Conservation (phyloP, 1,140 invertebrate genomes). For the Augochlora pura region DNA sequence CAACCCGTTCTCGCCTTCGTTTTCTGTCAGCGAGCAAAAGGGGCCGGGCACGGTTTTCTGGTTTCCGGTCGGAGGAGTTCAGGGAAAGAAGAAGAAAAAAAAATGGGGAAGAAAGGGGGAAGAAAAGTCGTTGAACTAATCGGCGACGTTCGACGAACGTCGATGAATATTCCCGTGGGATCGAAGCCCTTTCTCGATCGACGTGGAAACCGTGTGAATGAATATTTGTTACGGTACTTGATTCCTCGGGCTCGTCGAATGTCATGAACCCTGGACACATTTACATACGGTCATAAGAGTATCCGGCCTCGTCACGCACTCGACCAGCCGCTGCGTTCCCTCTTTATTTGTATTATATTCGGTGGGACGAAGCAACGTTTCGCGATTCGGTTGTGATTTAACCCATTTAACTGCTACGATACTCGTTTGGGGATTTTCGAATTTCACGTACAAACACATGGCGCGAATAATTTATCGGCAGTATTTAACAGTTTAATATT, state of each 20-base stretch:
- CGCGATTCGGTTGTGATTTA: background rate
- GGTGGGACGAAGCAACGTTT: background rate
- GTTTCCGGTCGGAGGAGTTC: background rate
- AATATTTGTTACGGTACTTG: conserved; percentile 6
- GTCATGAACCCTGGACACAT: background rate
- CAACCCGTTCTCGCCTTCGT: background rate
- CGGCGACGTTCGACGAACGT: no score
- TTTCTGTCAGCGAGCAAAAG: background rate
- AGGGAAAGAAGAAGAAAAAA: no score
- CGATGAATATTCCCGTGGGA: background rate
- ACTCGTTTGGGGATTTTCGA: no score
- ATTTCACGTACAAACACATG: no score
- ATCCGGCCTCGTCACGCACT: background rate
- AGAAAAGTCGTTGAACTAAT: background rate
- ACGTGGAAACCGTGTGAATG: background rate
- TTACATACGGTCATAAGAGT: conserved; percentile 2
- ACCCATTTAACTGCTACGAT: no score
- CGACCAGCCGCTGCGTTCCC: background rate
- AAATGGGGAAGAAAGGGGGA: no score
- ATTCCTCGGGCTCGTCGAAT: background rate
- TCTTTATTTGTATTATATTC: conserved; percentile 6
- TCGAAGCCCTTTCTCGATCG: background rate
- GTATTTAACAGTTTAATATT: no score
- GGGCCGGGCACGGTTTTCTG: background rate
- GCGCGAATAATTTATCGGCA: no score